These are phyloP conservation scores for Halcyon badia DNA, from an alignment of 2,797 vertebrate species.

Conservation along the genomic window DNA sequence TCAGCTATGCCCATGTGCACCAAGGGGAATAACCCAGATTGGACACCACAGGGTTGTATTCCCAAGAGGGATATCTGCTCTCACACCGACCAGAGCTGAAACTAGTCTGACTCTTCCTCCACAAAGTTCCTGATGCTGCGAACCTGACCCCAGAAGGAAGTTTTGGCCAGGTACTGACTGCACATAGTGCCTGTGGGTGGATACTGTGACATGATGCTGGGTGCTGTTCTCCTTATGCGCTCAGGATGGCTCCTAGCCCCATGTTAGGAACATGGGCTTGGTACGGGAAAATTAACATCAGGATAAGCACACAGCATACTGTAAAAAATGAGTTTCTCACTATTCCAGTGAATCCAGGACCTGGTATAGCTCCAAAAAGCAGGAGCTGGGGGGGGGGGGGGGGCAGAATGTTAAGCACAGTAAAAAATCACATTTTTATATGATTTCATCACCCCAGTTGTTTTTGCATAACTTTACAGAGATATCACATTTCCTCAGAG, in stretches of 20 bases:
- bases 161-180: neutral
- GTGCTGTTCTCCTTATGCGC: neutral
- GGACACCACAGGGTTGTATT: neutral
- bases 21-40: neutral
- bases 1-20: fast-evolving
- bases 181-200: neutral
- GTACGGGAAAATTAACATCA: neutral
- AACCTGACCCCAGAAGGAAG: neutral
- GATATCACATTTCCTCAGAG: neutral
- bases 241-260: neutral
- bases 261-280: neutral
- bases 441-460: neutral
- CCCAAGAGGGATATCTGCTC: neutral
- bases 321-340: neutral
- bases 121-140: neutral
- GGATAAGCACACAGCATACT: neutral
- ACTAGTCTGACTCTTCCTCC: neutral
- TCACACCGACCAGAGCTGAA: neutral
- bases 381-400: fast-evolving
- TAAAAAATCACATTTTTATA: neutral
- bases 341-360: neutral
- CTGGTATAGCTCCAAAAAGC: neutral
- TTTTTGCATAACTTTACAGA: neutral
- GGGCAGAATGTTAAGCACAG: neutral
- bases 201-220: neutral